phyloP scores from a whole-genome alignment of 1,140 invertebrate species.

The Drosophila novamexicana region DNA sequence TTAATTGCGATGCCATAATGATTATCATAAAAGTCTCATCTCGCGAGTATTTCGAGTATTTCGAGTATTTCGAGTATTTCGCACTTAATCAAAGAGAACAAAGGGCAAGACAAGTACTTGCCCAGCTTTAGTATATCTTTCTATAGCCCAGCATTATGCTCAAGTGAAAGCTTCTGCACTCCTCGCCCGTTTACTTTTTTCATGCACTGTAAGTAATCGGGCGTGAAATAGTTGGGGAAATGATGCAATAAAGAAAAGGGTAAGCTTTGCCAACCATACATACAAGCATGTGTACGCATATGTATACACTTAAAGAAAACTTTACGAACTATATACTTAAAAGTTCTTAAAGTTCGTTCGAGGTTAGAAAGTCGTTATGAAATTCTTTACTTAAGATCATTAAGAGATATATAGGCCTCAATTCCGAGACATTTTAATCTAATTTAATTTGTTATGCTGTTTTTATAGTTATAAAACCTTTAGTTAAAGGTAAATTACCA shows the following conservation, averaged over 20 bases:
- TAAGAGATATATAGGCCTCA: no score
- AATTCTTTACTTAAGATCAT: no score
- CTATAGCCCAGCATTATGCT: constrained; percentile 7
- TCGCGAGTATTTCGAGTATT: constrained; percentile 36
- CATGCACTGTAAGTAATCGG: constrained; percentile 15
- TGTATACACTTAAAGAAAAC: no score
- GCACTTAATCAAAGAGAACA: constrained; percentile 47
- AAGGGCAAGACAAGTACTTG: constrained; percentile 12
- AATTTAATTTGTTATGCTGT: no score
- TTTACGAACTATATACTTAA: no score
- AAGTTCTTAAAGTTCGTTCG: no score
- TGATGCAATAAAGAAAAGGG: constrained; percentile 70
- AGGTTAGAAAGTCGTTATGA: no score
- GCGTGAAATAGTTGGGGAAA: constrained; percentile 39
- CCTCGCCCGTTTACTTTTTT: constrained; percentile 24
- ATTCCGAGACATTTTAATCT: no score
- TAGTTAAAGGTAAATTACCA: no score
- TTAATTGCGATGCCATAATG: constrained; percentile 62
- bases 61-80: constrained; percentile 38
- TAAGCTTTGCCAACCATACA: constrained; percentile 2
- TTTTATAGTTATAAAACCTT: no score
- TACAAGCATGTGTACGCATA: no score
- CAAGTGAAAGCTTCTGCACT: constrained; percentile 36
- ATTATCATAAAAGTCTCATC: constrained; percentile 38
- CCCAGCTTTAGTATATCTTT: neutral